These are phyloP conservation scores for Antechinus flavipes DNA, from an alignment of 2,113 vertebrate genomes.

Conservation along the genomic window DNA sequence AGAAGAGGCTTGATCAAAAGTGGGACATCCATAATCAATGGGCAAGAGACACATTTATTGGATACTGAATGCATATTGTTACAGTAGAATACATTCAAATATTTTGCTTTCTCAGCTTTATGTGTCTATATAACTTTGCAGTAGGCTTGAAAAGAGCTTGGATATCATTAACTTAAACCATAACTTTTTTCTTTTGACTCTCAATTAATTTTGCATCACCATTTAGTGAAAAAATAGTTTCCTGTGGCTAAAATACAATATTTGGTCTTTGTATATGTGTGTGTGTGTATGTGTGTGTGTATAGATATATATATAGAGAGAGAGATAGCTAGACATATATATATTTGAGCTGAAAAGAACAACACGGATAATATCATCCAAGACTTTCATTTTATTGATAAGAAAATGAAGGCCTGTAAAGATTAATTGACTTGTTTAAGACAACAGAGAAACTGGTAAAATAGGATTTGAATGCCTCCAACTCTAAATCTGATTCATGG, in stretches of 20 bases:
- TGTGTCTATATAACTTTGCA: not conserved
- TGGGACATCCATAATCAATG: not conserved
- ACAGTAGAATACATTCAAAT: no score
- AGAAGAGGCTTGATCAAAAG: not conserved
- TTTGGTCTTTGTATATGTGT: not conserved
- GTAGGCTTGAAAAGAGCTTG: not conserved
- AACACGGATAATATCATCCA: not conserved
- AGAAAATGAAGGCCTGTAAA: not conserved
- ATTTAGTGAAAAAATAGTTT: not conserved
- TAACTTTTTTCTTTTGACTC: not conserved
- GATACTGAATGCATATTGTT: no score
- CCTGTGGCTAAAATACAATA: not conserved
- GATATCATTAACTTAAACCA: not conserved
- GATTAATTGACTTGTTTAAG: not conserved
- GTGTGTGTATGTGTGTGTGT: no score
- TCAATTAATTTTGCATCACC: not conserved
- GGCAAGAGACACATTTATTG: no score
- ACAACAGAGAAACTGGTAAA: not conserved
- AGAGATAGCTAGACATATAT: not conserved
- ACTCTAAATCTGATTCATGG: not conserved
- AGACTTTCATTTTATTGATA: not conserved
- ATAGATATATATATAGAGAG: no score
- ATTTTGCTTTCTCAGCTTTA: no score
- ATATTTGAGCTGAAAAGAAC: not conserved
- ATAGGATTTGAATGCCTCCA: not conserved